Base-by-base conservation (phyloP, 2,113 vertebrate species). In the Tympanuchus pallidicinctus region DNA sequence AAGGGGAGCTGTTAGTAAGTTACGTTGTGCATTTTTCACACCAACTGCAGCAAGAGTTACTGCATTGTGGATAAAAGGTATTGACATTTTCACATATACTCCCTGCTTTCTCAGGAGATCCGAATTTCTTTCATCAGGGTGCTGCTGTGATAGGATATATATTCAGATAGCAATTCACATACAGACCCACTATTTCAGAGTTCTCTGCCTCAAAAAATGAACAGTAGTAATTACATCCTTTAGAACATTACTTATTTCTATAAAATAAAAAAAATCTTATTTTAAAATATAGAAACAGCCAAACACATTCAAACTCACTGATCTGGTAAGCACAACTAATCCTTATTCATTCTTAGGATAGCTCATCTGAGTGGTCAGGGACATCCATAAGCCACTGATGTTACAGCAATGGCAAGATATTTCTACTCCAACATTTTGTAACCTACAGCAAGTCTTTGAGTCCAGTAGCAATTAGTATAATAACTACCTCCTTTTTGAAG, bases 1-100 rank as follows among this genome's bases (percentile, higher is more conserved):
- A 92, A 74, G 52, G 48, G 10, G 19, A 27, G n/a, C 40, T 64
- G 82, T 56, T 90, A 82, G 54, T 84, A 91, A 36, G 20, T 71
- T 66, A 92, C 59, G 64, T 69, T 79, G 56, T 45, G 57, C n/a
- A 75, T 86, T 93, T 94, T 92, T 94, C 88, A 84, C 65, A 89
- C 71, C 65, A 73, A 42, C 28, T 79, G 50, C 86, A 92, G 21
- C 38, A 72, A 60, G 63, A 93, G 43, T n/a, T 86, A 65, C 36
- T 60, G 48, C 50, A 45, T 12, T 25, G 30, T n/a, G 47, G n/a
- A 79, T 70, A 84, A 90, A 80, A 86, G 50, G 66, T 43, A 82
- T 6, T 36, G 61, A 67, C 78, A 71, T 77, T 91, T 95, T 63
- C 77, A 91, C 42, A 52, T 77, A 52, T 40, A 77, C 47, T 77